Base-by-base conservation (phyloP, 2,113 vertebrate genomes). In the Reinhardtius hippoglossoides region DNA sequence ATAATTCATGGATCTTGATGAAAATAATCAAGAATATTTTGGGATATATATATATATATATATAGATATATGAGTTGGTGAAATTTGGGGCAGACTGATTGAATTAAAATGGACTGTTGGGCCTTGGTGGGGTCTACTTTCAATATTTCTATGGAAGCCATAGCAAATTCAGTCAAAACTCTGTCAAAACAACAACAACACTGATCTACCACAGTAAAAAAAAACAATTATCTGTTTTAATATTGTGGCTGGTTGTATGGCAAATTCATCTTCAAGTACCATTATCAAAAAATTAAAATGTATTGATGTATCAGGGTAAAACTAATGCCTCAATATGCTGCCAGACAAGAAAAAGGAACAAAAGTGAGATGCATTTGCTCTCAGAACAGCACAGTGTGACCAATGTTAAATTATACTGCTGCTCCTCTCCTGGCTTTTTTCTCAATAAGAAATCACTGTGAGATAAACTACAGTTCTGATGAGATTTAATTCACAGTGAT, bases 401-500 rank as follows among this genome's bases (percentile, higher is more conserved):
- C 58, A 68, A 40, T 78, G 31, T 67, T 73, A 81, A 81, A 77
- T 80, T n/a, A 71, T 62, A 71, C 67, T 57, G 63, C 37, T 40
- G 42, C 61, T 60, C 81, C 69, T 85, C 64, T 58, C 20, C 20
- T 20, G 64, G 50, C 46, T 79, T 16, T 2, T 16, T 83, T 79
- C 83, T 75, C 65, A 74, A 46, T 80, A 73, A 76, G 63, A 87
- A 89, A 80, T 63, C 57, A 26, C 71, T 4, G 23, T 13, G 77
- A 85, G 71, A 87, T 80, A 74, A 84, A 84, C 73, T 83, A 72
- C 54, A 74, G 48, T 84, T 88, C 89, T 87, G 72, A 85, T 85
- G 80, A 84, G 74, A 88, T 82, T 81, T 72, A 80, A 77, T 89
- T 87, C 73, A 81, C 61, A 78, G 71, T 87, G 88, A 91, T 73